phyloP scores from a whole-genome alignment of 2,888 invertebrate genomes.

The Drosophila aldrichi region DNA sequence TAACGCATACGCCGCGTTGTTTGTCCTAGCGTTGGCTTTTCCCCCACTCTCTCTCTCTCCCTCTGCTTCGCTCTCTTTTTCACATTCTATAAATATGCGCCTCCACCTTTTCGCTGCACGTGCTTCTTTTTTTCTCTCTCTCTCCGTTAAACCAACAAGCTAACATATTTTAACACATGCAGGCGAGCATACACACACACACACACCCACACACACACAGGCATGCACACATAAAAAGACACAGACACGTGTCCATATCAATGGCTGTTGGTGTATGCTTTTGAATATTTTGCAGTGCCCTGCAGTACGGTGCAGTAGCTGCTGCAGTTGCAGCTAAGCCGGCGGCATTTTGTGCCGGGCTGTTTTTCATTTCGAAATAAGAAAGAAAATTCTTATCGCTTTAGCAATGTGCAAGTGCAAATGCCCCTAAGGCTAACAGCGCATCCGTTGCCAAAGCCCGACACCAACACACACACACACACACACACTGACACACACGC shows the following conservation, averaged over 20 bases:
- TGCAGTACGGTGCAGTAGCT: slow-evolving; percentile 27
- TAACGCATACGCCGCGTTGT: slow-evolving; percentile 63
- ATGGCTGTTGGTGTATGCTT: slow-evolving; percentile 65
- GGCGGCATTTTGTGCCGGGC: slow-evolving; percentile 69
- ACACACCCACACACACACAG: slow-evolving; percentile 18
- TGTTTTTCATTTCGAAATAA: slow-evolving; percentile 79
- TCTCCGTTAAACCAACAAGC: slow-evolving; percentile 78
- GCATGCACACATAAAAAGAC: slow-evolving; percentile 21
- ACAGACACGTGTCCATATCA: slow-evolving; percentile 72
- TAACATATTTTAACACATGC: slow-evolving; percentile 79
- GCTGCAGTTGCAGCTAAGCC: slow-evolving; percentile 62
- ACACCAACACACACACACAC: slow-evolving; percentile 5
- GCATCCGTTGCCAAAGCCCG: slow-evolving; percentile 50
- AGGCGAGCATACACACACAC: slow-evolving; percentile 33
- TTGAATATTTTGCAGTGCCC: slow-evolving; percentile 70
- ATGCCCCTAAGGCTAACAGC: slow-evolving; percentile 72
- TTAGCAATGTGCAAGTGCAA: slow-evolving; percentile 73
- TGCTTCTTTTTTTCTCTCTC: slow-evolving; percentile 54
- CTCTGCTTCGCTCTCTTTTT: too few species aligned
- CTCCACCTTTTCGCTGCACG: slow-evolving; percentile 70
- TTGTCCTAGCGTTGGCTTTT: slow-evolving; percentile 39
- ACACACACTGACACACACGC: slow-evolving; percentile 6
- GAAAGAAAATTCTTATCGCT: slow-evolving; percentile 79
- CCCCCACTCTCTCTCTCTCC: background rate
- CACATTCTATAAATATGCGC: slow-evolving; percentile 71